phyloP scores from a whole-genome alignment of 2,113 vertebrate species.

The Hystrix brachyura region DNA sequence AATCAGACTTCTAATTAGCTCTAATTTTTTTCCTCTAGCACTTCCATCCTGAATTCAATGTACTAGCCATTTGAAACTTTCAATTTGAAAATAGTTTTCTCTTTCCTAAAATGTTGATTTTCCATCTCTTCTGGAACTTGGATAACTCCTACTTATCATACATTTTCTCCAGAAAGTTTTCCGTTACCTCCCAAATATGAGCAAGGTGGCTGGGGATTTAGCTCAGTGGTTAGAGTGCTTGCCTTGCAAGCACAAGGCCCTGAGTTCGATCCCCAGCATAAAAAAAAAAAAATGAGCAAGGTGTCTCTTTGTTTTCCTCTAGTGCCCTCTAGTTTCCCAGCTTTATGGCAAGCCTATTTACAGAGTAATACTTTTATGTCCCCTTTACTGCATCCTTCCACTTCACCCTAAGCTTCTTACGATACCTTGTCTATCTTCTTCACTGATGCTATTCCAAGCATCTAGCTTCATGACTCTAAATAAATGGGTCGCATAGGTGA shows the following conservation, averaged over 20 bases:
- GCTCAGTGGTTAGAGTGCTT: no score
- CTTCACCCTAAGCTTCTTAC: background rate
- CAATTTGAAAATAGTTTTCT: background rate
- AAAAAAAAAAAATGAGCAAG: slow-evolving; percentile 35
- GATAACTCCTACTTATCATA: background rate
- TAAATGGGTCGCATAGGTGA: background rate
- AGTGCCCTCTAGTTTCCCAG: background rate
- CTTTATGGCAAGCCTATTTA: background rate
- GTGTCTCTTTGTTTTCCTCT: background rate
- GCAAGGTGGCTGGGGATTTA: background rate
- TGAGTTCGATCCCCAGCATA: no score
- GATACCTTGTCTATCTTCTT: slow-evolving; percentile 2
- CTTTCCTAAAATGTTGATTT: background rate
- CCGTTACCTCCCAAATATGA: slow-evolving; percentile 8
- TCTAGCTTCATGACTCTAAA: background rate
- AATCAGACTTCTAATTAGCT: background rate
- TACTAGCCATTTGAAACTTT: background rate
- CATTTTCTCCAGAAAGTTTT: background rate
- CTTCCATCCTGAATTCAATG: slow-evolving; percentile 8
- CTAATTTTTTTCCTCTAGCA: background rate
- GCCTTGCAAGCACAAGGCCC: no score
- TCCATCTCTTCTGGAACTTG: background rate
- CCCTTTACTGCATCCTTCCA: background rate
- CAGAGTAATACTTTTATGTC: background rate
- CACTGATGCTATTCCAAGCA: background rate